Evolutionary conservation across 1,140 invertebrate species (phyloP).

Genomic region (Nylanderia fulva): DNA sequence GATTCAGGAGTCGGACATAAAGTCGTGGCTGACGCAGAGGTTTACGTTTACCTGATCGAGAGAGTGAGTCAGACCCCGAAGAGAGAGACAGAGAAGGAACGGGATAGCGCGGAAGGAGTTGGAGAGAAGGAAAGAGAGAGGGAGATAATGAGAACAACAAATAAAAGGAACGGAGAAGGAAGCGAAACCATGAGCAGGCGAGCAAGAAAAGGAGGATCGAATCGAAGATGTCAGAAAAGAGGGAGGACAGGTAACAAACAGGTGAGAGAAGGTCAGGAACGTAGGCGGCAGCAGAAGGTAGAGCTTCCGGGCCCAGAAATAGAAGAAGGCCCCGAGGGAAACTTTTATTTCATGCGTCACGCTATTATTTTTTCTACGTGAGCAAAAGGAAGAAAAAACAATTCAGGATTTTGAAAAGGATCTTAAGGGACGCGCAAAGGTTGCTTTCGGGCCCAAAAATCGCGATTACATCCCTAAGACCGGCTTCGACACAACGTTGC

Average conservation of each 20-base stretch:
- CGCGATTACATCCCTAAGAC: conserved; percentile 41
- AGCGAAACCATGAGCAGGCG: conserved; percentile 28
- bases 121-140: conserved; percentile 3
- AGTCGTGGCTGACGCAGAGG: conserved; percentile 69
- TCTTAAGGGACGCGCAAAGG: background rate
- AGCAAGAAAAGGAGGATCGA: conserved; percentile 17
- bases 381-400: background rate
- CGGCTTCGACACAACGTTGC: conserved; percentile 80
- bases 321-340: background rate
- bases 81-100: conserved; percentile 59
- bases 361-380: background rate
- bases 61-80: conserved; percentile 61
- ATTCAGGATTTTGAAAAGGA: background rate
- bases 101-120: conserved; percentile 56
- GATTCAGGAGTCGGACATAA: conserved; percentile 79
- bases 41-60: conserved; percentile 78
- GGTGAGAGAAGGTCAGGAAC: conserved; percentile 66
- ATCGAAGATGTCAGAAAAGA: conserved; percentile 12
- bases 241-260: conserved; percentile 61
- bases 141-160: conserved; percentile 42
- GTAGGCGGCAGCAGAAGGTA: conserved; percentile 25
- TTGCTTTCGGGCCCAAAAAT: conserved; percentile 23
- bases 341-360: background rate
- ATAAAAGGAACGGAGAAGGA: conserved; percentile 58
- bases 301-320: background rate